Conservation (phyloP, 2,113 vertebrate genomes). For the Orcinus orca region DNA sequence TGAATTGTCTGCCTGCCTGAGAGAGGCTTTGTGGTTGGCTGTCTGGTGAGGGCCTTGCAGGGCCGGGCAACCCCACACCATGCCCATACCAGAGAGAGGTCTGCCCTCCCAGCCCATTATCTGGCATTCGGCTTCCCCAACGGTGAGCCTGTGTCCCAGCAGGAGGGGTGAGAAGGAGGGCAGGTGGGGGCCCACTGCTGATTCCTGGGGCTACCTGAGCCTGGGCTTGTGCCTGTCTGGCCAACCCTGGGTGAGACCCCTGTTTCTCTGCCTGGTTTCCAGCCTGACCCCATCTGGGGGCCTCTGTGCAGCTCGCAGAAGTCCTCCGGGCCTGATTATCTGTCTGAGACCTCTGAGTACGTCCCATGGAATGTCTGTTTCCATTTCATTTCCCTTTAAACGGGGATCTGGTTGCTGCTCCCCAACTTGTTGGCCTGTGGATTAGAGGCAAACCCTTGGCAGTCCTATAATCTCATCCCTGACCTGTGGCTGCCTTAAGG, state of each 20-base stretch:
- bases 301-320: accelerated
- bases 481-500: neutral
- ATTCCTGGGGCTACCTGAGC: neutral
- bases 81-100: neutral
- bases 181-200: neutral
- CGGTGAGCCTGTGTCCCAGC: neutral
- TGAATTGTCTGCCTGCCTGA: slow-evolving; percentile 49
- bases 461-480: neutral
- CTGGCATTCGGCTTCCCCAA: accelerated
- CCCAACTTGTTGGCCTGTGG: neutral
- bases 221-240: neutral
- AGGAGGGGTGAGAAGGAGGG: neutral
- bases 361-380: neutral
- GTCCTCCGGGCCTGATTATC: neutral
- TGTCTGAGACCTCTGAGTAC: neutral
- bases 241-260: neutral
- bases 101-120: neutral
- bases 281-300: neutral
- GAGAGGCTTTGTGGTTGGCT: slow-evolving; percentile 50
- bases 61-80: neutral
- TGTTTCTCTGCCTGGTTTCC: neutral
- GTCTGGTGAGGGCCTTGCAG: neutral
- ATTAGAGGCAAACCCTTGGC: neutral
- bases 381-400: neutral
- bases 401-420: neutral